Evolutionary conservation across 2,888 invertebrate species (phyloP), one percentile per base, ranked within the genome.

Genomic region (Kuschelorhynchus macadamiae): DNA sequence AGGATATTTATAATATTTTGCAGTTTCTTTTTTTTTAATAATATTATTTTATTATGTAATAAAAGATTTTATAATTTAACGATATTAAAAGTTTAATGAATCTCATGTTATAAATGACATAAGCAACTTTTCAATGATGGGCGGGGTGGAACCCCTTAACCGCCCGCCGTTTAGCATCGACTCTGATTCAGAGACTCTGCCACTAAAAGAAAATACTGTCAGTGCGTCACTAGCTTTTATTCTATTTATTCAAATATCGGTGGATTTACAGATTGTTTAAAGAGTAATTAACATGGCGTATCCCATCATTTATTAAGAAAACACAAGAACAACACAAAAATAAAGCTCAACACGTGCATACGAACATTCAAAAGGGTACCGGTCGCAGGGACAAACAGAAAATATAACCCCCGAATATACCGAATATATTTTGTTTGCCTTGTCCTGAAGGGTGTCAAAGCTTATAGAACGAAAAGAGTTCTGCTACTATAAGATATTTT

Each of bases 381-480:
- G 44, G 32, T 25, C 33, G 56, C 67, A 71, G 33, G 57, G 46
- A 57, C 46, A 57, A 57, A 57, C 30, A 56, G 39, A 56, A 57
- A 46, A 57, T 46, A 39, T 56, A 67, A 70, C 71, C 70, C 67
- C 53, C 41, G 18, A 70, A 64, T 60, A 66, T 67, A 57, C 53
- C 41, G 18, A 70, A 64, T 60, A 66, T 67, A 57, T 70, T 60
- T 60, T 64, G 44, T 71, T 72, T 39, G 39, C 49, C 39, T 70
- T 65, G 57, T 42, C 41, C 59, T 60, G 42, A 33, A 18, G 57
- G 30, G 50, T 46, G 53, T 65, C 56, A 56, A 39, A 39, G 39
- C 7, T 20, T 39, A 12, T 39, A 39, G 52, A 52, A 12, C 3
- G 25, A 25, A 7, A 7, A 25, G n/a, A n/a, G n/a, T n/a, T n/a